These are phyloP conservation scores for Linnaemya vulpina DNA, from an alignment of 2,888 invertebrate genomes.

Conservation along the genomic window DNA sequence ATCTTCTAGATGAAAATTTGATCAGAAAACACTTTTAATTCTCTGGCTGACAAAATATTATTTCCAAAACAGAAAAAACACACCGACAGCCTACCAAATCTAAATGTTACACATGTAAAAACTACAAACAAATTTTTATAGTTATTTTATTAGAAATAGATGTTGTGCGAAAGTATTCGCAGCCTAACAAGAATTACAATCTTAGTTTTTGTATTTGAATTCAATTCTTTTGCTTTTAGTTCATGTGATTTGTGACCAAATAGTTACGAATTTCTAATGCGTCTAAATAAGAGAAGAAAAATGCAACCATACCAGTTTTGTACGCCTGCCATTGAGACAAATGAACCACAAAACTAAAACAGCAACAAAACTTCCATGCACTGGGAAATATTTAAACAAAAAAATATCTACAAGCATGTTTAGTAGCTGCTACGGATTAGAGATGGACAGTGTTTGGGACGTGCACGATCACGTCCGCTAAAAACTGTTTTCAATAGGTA, in stretches of 20 bases:
- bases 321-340: conserved; percentile 71
- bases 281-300: conserved; percentile 68
- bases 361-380: conserved; percentile 12
- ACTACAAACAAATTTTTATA: conserved; percentile 9
- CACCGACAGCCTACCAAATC: too few relatives aligned
- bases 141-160: conserved; percentile 1
- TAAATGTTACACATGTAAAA: neutral
- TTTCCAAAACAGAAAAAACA: too few relatives aligned
- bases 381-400: conserved; percentile 48
- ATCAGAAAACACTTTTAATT: too few relatives aligned
- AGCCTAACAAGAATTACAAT: conserved; percentile 24
- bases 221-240: conserved; percentile 7
- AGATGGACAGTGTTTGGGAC: neutral
- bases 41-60: too few relatives aligned
- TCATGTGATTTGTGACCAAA: conserved; percentile 67
- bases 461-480: neutral
- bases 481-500: too few relatives aligned
- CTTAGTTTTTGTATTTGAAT: conserved; percentile 21
- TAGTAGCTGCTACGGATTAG: neutral
- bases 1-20: too few relatives aligned
- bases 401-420: conserved; percentile 26
- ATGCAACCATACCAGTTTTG: conserved; percentile 73
- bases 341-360: conserved; percentile 61
- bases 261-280: conserved; percentile 70
- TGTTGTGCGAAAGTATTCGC: neutral